Evolutionary conservation across 2,888 invertebrate genomes (phyloP), one percentile per base, ranked within the genome.

Genomic region (Clunio marinus): DNA sequence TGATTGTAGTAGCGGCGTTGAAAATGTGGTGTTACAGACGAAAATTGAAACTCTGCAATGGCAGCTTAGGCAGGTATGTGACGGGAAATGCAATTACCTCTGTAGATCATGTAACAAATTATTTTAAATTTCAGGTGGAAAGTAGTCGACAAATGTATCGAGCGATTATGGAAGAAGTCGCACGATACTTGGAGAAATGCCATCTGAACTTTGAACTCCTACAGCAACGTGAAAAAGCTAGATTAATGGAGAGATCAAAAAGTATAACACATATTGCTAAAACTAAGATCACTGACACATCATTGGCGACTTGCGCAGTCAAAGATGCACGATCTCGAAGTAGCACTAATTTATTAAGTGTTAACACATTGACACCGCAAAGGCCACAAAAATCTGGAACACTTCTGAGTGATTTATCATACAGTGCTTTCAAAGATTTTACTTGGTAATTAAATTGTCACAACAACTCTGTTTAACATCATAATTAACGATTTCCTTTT

Each of bases 11-110:
- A 27, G 22, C n/a, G 27, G 41, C 15, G 81, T 86, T 73, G 85
- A 86, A 79, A 83, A 81, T 73, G 81, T 84, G 72, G 81, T 83
- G 72, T 80, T 84, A 71, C 85, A 86, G 76, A 83, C 83, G 69
- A 85, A 86, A 78, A 81, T 87, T 72, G 84, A 86, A 74, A 85
- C 86, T 69, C 77, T 87, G 71, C 84, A 86, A 74, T 87, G 87
- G 87, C 87, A 87, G 76, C 77, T 87, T 70, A 86, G 85, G 78
- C 86, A 87, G 83, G 87, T 87, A 80, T 32, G 35, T 13, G 35
- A 32, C 5, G 35, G 35, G 35, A 8, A 32, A 32, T 32, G 35
- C 7, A 10, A 77, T 76, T 3, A 15, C 32, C 25, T 68, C 41
- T 46, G 8, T 28, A 45, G 28, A 10, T 37, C 17, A 10, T 45